Conservation (phyloP, 2,113 vertebrate species). For the Esox niger region DNA sequence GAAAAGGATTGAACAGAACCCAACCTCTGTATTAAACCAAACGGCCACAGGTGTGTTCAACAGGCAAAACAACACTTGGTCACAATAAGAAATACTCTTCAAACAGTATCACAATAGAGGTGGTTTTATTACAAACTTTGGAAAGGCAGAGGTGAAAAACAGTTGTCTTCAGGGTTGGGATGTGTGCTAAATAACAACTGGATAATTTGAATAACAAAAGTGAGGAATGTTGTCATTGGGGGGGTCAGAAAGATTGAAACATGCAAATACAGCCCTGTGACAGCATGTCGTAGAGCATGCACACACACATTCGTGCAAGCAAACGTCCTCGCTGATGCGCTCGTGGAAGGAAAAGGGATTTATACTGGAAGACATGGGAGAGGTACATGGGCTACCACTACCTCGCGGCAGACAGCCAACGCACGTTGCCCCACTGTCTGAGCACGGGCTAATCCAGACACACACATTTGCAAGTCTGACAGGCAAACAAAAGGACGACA, state of each 20-base stretch:
- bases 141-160: constrained; percentile 77
- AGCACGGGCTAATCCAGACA: neutral
- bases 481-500: constrained; percentile 3
- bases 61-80: neutral
- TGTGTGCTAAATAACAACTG: neutral
- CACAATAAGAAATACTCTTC: neutral
- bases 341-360: neutral
- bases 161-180: constrained; percentile 8
- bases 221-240: constrained; percentile 34
- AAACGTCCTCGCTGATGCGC: neutral
- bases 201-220: neutral
- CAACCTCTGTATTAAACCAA: neutral
- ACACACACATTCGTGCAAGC: neutral
- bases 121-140: constrained; percentile 89
- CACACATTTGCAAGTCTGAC: neutral
- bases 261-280: constrained; percentile 37
- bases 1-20: no score
- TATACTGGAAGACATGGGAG: constrained; percentile 19
- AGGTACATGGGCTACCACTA: neutral
- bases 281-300: neutral
- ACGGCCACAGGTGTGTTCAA: no score
- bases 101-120: constrained; percentile 60
- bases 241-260: constrained; percentile 26
- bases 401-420: neutral
- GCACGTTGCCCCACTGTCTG: neutral